phyloP scores from a whole-genome alignment of 2,113 vertebrate species.

The Onychostruthus taczanowskii region DNA sequence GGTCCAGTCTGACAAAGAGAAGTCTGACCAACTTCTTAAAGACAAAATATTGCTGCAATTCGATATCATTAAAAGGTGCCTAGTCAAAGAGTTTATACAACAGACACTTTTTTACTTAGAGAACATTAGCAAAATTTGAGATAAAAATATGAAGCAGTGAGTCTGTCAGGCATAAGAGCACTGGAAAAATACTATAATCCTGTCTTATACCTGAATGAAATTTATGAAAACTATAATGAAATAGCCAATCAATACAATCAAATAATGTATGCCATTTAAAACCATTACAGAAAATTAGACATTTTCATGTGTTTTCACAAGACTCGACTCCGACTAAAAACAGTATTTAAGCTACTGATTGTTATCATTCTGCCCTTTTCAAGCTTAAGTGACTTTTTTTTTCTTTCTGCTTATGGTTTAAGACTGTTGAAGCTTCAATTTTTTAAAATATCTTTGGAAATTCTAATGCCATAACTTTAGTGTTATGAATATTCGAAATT shows the following conservation, averaged over 20 bases:
- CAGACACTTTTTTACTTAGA: not conserved
- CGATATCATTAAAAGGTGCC: not conserved
- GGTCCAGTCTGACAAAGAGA: not conserved
- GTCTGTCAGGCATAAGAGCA: accelerated
- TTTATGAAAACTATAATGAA: not conserved
- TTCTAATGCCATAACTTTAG: not conserved
- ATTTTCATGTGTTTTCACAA: not conserved
- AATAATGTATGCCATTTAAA: not conserved
- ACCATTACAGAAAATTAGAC: not conserved
- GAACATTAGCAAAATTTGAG: not conserved
- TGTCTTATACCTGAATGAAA: not conserved
- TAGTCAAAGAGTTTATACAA: not conserved
- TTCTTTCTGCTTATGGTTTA: not conserved
- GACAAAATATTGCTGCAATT: not conserved
- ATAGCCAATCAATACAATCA: not conserved
- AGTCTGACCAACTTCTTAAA: not conserved
- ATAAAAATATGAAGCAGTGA: not conserved
- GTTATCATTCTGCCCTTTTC: not conserved
- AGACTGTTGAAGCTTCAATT: not conserved
- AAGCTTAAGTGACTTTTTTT: not conserved
- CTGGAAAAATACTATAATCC: not conserved
- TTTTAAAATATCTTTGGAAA: not conserved
- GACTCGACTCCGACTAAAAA: not conserved
- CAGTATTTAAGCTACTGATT: not conserved
- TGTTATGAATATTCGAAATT: not conserved